Evolutionary conservation across 2,888 invertebrate genomes (phyloP), one percentile per base, ranked within the genome.

Genomic region (Cosmopolites sordidus): DNA sequence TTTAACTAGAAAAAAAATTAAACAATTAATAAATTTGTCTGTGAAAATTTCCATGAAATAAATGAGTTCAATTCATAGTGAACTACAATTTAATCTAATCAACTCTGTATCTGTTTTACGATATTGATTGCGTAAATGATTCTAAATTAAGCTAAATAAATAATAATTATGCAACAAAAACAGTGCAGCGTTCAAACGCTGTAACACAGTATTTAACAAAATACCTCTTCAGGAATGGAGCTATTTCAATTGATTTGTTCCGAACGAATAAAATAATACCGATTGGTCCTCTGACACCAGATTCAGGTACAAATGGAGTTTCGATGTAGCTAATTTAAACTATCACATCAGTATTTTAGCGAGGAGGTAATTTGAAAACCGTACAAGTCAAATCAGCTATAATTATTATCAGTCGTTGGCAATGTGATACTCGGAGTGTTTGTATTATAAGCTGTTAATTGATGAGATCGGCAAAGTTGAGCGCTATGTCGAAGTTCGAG

Each of bases 341-440:
- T 48, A 51, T 51, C 51, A 43, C 40, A 48, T 22, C 27, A 27
- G 45, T 45, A 56, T 51, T 56, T 56, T 44, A 39, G 51, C 40
- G 27, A 40, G 45, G 51, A 51, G 56, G 48, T 55, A 55, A 40
- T 55, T 53, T 48, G 55, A 51, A 56, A 56, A 48, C 51, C 56
- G 44, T 51, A 48, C 56, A 56, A 56, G 51, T 48, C 51, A 56
- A 56, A 56, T 51, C 51, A 48, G 48, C 56, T 56, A 51, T 56
- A 56, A 40, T 40, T 40, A 40, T 40, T 40, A 40, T 40, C 17
- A 16, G 17, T 40, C 40, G 17, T 11, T 40, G 8, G 16, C 40
- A 12, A 12, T 33, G 33, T 12, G 33, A 33, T 33, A n/a, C 12
- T 12, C n/a, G 8, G n/a, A 33, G 33, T 33, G 33, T 33, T 33